A percentile compares a stretch with the other conserved stretches of the same genome.
These are phyloP conservation scores for Diabrotica undecimpunctata DNA, from an alignment of 1,140 invertebrate genomes.

Conservation along the genomic window DNA sequence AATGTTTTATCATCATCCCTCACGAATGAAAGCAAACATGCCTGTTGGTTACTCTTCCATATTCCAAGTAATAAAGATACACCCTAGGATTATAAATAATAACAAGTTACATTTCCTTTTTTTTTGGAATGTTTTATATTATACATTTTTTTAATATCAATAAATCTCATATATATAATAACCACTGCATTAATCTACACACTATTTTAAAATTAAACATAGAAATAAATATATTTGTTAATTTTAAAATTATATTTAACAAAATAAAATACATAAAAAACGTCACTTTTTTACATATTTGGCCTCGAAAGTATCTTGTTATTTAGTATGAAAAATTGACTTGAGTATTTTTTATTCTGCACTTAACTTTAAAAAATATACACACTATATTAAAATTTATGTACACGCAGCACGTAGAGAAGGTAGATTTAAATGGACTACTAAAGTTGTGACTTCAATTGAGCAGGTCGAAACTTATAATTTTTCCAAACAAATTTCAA, in stretches of 20 bases:
- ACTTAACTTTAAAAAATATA: constrained; percentile 20
- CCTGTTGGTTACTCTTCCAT: too few species aligned
- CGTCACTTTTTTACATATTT: constrained; percentile 20
- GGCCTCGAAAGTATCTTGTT: constrained; percentile 18
- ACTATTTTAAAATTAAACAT: constrained; percentile 5
- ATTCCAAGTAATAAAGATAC: too few species aligned
- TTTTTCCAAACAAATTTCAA: too few species aligned
- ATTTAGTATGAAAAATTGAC: constrained; percentile 18
- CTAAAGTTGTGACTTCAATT: too few species aligned
- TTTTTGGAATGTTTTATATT: constrained; percentile 20
- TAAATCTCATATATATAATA: constrained; percentile 16
- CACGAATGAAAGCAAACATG: too few species aligned
- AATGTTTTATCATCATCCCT: too few species aligned
- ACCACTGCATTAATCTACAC: constrained; percentile 11
- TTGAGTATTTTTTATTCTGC: constrained; percentile 18
- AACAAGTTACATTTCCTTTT: background rate
- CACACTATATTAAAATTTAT: constrained; percentile 20
- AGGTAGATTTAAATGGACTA: background rate
- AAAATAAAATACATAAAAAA: constrained; percentile 21
- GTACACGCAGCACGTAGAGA: constrained; percentile 10
- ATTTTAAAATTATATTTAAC: constrained; percentile 19
- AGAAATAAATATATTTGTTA: constrained; percentile 20
- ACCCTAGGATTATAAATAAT: too few species aligned
- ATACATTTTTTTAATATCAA: constrained; percentile 19
- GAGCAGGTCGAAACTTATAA: too few species aligned